Evolutionary conservation across 2,797 vertebrate genomes (phyloP).

Genomic region (Octomys mimax): DNA sequence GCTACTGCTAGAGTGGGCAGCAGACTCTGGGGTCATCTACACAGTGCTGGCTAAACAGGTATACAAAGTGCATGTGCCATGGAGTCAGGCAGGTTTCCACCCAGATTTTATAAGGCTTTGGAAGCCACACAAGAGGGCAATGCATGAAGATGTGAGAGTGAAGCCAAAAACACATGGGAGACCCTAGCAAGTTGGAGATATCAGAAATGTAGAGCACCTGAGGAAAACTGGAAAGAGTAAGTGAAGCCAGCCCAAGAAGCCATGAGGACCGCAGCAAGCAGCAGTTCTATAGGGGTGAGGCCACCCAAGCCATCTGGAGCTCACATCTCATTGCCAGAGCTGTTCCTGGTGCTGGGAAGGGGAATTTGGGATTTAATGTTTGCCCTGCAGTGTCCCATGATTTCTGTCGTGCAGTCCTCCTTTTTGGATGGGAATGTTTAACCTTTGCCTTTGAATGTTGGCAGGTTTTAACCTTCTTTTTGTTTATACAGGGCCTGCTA

Average conservation of each 20-base stretch:
- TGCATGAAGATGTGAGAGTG: neutral
- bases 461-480: neutral
- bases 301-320: neutral
- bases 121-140: neutral
- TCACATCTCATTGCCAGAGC: neutral
- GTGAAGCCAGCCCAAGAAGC: neutral
- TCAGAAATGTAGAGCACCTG: neutral
- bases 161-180: neutral
- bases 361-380: neutral
- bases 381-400: neutral
- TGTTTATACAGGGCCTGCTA: neutral
- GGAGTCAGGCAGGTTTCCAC: neutral
- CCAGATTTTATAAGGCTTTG: neutral
- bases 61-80: neutral
- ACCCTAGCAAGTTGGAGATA: neutral
- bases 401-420: neutral
- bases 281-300: neutral
- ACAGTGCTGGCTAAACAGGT: neutral
- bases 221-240: neutral
- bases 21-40: neutral
- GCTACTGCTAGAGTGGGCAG: neutral
- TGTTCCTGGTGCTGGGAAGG: neutral
- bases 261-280: neutral
- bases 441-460: neutral
- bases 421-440: neutral